Evolutionary conservation across 2,113 vertebrate species (phyloP).

Genomic region (Haplochromis vanheusdeni): DNA sequence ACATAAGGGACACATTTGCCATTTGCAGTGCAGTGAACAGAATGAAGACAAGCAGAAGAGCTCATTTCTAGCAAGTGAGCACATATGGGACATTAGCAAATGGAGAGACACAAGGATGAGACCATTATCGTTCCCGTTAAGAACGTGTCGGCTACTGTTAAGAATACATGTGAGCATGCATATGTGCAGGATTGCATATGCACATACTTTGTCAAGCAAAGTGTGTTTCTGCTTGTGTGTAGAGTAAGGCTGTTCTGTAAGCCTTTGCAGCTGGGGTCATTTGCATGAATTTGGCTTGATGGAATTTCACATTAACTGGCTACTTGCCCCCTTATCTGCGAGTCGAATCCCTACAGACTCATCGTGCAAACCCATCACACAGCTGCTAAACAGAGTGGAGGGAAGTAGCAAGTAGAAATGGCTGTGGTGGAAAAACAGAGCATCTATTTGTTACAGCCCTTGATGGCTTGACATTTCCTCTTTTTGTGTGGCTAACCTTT

Average conservation of each 20-base stretch:
- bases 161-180: background rate
- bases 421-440: background rate
- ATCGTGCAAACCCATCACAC: background rate
- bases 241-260: background rate
- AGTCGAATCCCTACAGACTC: background rate
- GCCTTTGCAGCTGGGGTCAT: constrained; percentile 13
- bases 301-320: background rate
- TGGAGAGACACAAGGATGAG: background rate
- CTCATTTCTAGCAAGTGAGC: background rate
- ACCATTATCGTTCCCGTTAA: background rate
- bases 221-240: background rate
- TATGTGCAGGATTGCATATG: background rate
- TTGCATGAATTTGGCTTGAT: constrained; percentile 13
- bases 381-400: background rate
- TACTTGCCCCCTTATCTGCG: background rate
- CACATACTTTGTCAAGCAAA: background rate
- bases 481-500: background rate
- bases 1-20: background rate
- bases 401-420: background rate
- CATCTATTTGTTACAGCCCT: background rate
- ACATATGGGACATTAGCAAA: constrained; percentile 31
- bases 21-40: background rate
- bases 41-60: background rate
- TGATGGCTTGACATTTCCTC: background rate
- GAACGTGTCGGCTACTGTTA: background rate